Percentiles rank a stretch among this genome's conserved stretches.
Conservation (phyloP, 2,888 invertebrate species). For the Cetonia aurata region DNA sequence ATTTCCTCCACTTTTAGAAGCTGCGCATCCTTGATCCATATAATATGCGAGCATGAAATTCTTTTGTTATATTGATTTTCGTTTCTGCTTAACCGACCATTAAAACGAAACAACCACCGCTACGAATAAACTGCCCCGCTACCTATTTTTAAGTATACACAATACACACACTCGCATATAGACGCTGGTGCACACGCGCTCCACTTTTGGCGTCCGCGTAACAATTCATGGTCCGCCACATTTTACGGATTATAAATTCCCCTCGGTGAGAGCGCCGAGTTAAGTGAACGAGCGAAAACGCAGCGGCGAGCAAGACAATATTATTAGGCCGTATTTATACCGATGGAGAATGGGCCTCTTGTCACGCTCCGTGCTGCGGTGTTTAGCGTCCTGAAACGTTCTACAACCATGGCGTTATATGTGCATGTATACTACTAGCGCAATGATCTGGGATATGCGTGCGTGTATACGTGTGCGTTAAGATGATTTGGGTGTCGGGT, state of each 20-base stretch:
- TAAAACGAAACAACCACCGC: neutral
- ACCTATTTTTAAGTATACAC: slow-evolving; percentile 2
- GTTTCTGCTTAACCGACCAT: slow-evolving; percentile 3
- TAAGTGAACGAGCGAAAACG: slow-evolving; percentile 32
- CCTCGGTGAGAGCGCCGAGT: slow-evolving; percentile 39
- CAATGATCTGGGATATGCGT: slow-evolving; percentile 21
- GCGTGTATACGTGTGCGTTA: slow-evolving; percentile 15
- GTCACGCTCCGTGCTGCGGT: too few species aligned
- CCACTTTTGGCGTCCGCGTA: slow-evolving; percentile 17
- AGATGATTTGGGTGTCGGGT: slow-evolving; percentile 50
- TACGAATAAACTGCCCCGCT: neutral
- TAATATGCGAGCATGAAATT: too few species aligned
- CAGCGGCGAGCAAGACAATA: slow-evolving; percentile 45
- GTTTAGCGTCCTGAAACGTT: too few species aligned
- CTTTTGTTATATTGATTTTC: slow-evolving; percentile 5
- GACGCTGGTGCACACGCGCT: neutral
- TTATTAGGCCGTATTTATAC: slow-evolving; percentile 53
- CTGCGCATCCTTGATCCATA: too few species aligned
- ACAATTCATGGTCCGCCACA: slow-evolving; percentile 48
- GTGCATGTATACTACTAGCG: slow-evolving; percentile 25
- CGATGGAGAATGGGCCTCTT: slow-evolving; percentile 16
- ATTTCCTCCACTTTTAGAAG: too few species aligned
- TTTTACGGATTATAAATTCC: slow-evolving; percentile 56
- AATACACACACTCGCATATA: neutral
- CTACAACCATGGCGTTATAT: slow-evolving; percentile 39